A percentile compares a stretch with the other conserved stretches of the same genome.
Conservation (phyloP, 2,888 invertebrate genomes). For the Andrena haemorrhoa region DNA sequence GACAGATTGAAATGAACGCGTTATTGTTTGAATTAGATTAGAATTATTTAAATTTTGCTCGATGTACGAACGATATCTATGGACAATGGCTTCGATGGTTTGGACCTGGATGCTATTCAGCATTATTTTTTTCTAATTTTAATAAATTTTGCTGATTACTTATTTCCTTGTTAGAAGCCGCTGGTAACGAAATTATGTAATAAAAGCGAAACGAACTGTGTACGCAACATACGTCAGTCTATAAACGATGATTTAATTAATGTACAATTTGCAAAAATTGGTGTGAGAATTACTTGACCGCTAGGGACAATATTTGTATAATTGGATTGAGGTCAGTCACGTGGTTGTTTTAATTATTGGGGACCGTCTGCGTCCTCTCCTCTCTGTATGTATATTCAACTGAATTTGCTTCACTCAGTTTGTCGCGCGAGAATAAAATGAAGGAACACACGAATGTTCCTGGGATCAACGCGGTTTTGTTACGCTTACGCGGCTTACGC, state of each 20-base stretch:
- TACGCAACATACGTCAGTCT: slow-evolving; percentile 50
- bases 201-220: slow-evolving; percentile 52
- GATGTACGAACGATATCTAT: not conserved
- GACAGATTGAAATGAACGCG: not conserved
- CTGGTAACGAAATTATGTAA: slow-evolving; percentile 53
- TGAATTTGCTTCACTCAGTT: slow-evolving; percentile 47
- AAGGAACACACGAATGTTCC: slow-evolving; percentile 15
- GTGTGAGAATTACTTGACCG: slow-evolving; percentile 74
- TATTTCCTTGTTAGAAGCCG: slow-evolving; percentile 46
- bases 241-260: slow-evolving; percentile 72
- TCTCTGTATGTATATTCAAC: slow-evolving; percentile 26
- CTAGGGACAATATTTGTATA: slow-evolving; percentile 54
- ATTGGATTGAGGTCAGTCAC: slow-evolving; percentile 65
- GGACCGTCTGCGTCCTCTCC: slow-evolving; percentile 6
- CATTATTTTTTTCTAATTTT: slow-evolving; percentile 11
- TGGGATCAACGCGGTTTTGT: not conserved
- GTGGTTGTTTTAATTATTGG: slow-evolving; percentile 53
- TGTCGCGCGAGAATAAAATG: slow-evolving; percentile 7
- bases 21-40: not conserved
- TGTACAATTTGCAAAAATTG: slow-evolving; percentile 75
- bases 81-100: not conserved
- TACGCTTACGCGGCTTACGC: not conserved
- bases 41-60: not conserved
- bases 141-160: slow-evolving; percentile 39
- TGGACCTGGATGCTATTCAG: not conserved